Conservation (phyloP, 2,888 invertebrate genomes). For the Melikaiella ostensackeni region DNA sequence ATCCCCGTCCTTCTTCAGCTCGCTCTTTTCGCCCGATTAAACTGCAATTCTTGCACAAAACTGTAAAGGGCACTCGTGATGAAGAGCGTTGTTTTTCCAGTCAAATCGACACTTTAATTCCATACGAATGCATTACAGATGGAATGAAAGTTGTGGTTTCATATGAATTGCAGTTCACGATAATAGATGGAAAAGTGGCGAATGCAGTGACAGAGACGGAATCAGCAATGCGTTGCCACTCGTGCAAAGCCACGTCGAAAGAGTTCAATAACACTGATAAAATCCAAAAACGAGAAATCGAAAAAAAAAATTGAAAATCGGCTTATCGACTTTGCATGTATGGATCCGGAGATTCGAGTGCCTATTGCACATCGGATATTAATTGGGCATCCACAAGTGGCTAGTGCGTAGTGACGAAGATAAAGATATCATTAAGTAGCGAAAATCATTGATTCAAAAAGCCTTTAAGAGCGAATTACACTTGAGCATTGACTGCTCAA, state of each 20-base stretch:
- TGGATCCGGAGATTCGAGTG: too few species aligned
- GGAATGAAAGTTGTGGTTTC: not conserved
- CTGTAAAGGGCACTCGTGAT: conserved; percentile 39
- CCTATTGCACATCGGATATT: too few species aligned
- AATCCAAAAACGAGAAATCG: conserved; percentile 2
- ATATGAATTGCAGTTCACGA: not conserved
- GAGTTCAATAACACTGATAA: not conserved
- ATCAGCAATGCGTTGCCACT: conserved; percentile 20
- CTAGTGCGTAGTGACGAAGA: not conserved
- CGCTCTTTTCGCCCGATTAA: conserved; percentile 51
- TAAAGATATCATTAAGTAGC: conserved; percentile 26
- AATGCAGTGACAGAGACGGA: conserved; percentile 43
- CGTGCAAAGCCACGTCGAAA: conserved; percentile 2
- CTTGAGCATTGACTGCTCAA: conserved; percentile 43
- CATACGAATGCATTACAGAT: not conserved
- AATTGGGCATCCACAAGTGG: too few species aligned
- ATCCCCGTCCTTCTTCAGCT: conserved; percentile 49
- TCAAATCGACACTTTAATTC: not conserved
- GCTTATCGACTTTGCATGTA: too few species aligned
- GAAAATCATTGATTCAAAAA: conserved; percentile 36
- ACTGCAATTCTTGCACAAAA: conserved; percentile 50
- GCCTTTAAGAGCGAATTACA: conserved; percentile 41
- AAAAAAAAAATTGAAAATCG: too few species aligned
- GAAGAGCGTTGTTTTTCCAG: not conserved
- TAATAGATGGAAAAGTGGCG: conserved; percentile 26